Evolutionary conservation across 2,113 vertebrate genomes (phyloP).

Genomic region (Proterorhinus semilunaris): DNA sequence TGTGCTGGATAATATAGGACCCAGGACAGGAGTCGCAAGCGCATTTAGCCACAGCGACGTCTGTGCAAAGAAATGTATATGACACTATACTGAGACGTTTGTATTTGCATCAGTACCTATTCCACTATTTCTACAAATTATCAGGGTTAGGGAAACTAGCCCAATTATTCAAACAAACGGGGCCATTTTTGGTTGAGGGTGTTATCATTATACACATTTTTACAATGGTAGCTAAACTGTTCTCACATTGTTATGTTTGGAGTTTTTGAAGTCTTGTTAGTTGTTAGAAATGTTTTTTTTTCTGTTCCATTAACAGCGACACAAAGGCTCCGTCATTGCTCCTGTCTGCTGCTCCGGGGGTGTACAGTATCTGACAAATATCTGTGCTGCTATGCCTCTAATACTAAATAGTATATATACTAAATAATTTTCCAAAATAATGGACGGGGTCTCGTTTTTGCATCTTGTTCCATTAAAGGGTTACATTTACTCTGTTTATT

Average conservation of each 20-base stretch:
- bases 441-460: background rate
- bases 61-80: no score
- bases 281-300: background rate
- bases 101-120: no score
- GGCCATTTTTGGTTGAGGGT: background rate
- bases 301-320: background rate
- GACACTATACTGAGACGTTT: no score
- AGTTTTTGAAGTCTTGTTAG: conserved; percentile 7
- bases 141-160: no score
- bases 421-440: background rate
- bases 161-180: no score
- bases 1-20: no score
- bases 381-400: background rate
- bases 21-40: no score
- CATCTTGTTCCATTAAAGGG: no score
- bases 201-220: background rate
- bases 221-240: background rate
- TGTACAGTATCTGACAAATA: background rate
- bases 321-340: background rate
- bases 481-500: no score
- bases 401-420: background rate
- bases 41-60: no score
- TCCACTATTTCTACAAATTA: no score
- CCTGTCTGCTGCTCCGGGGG: conserved; percentile 1
- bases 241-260: background rate